Base-by-base conservation (phyloP, 1,140 invertebrate genomes). In the Brachionus paranguensis region DNA sequence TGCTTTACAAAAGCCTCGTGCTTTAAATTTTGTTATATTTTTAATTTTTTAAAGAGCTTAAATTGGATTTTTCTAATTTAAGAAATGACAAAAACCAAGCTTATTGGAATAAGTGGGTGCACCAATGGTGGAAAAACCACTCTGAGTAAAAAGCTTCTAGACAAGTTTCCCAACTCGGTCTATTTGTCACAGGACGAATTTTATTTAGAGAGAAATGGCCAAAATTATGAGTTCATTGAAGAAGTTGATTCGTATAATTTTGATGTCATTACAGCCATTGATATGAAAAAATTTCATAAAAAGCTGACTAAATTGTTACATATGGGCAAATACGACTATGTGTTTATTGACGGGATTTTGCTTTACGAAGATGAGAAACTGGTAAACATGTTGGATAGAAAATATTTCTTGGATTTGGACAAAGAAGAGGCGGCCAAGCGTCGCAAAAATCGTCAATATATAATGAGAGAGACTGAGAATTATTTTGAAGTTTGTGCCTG, bases 61-160 rank as follows among this genome's bases (percentile, higher is more conserved):
- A 33, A 68, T 17, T 20, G 17, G 37, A 72, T 10, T 43, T 43
- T 72, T 72, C 12, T 43, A 20, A 17, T 17, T 4, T 41, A 68
- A 74, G 43, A 76, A 76, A 76, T 76, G 72, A 50, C 20, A 27
- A 76, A 76, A 50, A 76, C 78, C 24, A 81, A 68, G 24, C 55
- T 81, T 43, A 81, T 81, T 81, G 78, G 78, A 43, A 81, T 81
- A 81, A 81, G 78, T 29, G 78, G 78, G 3, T 81, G 78, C 27
- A 81, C 78, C 8, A 81, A 81, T 47, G 78, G 78, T 64, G 78
- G 78, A 10, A 81, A 81, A 17, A 81, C 78, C 20, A 81, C 78
- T 45, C 27, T 81, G 11, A 24, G 53, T 12, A 60, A 81, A 68
- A 27, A 27, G 37, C 43, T 81, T 8, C 8, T 81, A 27, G 6